These are phyloP conservation scores for Fabriciana adippe DNA, from an alignment of 2,888 invertebrate species.

Conservation along the genomic window DNA sequence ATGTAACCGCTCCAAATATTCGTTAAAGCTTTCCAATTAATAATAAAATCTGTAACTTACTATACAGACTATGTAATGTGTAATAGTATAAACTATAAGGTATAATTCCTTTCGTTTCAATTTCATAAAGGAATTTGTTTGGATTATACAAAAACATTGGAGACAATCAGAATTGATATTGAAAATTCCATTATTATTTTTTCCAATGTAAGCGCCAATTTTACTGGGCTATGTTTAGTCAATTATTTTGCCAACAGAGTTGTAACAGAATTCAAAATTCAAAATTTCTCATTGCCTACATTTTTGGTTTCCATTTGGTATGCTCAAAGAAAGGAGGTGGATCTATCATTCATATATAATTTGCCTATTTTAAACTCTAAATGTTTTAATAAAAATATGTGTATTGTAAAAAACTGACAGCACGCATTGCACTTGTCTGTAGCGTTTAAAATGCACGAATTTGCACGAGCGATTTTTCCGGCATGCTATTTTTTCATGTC, in stretches of 20 bases:
- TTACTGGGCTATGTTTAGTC: slow-evolving; percentile 10
- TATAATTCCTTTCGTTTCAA: too few species aligned
- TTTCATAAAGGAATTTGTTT: neutral
- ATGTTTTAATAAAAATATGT: slow-evolving; percentile 20
- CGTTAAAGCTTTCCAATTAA: too few species aligned
- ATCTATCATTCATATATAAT: slow-evolving; percentile 42
- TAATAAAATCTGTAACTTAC: too few species aligned
- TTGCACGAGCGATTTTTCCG: slow-evolving; percentile 39
- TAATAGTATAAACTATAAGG: too few species aligned
- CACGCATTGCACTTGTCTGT: slow-evolving; percentile 38
- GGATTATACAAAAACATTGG: neutral
- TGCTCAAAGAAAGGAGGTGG: slow-evolving; percentile 77
- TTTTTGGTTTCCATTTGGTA: slow-evolving; percentile 71
- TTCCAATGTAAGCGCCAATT: neutral
- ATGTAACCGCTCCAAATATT: too few species aligned
- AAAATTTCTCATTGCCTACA: slow-evolving; percentile 59
- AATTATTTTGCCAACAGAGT: slow-evolving; percentile 66
- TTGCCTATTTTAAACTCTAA: slow-evolving; percentile 28
- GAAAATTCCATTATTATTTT: neutral
- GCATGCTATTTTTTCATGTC: slow-evolving; percentile 30
- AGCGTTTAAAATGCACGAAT: slow-evolving; percentile 38
- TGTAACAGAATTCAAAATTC: slow-evolving; percentile 73
- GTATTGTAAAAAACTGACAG: slow-evolving; percentile 27
- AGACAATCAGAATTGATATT: neutral
- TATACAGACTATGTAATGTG: too few species aligned